Percentiles rank a stretch among this genome's conserved stretches.
phyloP scores from a whole-genome alignment of 2,888 invertebrate genomes.

The Calliopum simillimum region DNA sequence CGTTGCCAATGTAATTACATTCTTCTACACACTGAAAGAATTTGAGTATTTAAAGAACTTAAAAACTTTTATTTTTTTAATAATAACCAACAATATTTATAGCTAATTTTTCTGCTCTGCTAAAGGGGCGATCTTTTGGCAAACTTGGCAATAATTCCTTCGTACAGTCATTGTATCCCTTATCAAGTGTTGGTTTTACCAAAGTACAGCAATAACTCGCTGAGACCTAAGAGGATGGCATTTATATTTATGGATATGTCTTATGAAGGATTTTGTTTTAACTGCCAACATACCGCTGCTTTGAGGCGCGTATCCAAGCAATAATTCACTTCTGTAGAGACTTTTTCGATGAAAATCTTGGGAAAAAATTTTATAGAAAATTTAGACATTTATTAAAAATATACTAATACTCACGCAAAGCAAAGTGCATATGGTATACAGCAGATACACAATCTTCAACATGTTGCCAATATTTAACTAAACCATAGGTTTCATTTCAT shows the following conservation, averaged over 20 bases:
- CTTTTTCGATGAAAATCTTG: neutral
- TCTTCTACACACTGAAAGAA: slow-evolving; percentile 52
- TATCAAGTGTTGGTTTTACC: neutral
- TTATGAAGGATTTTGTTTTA: neutral
- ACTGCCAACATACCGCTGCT: neutral
- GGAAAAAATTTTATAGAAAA: too few species aligned
- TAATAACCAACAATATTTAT: slow-evolving; percentile 50
- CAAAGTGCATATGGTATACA: too few species aligned
- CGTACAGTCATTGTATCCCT: neutral
- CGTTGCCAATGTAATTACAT: slow-evolving; percentile 50
- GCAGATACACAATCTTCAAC: too few species aligned
- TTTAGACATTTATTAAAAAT: neutral
- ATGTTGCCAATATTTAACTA: too few species aligned
- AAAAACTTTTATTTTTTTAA: neutral
- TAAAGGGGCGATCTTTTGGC: slow-evolving; percentile 41
- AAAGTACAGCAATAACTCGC: neutral
- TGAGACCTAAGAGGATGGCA: neutral
- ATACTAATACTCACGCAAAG: neutral
- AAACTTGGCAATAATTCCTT: slow-evolving; percentile 34
- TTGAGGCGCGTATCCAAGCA: neutral
- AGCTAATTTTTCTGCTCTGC: slow-evolving; percentile 43
- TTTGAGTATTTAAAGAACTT: neutral
- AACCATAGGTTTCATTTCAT: too few species aligned
- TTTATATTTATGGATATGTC: neutral
- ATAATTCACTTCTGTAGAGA: neutral